phyloP scores from a whole-genome alignment of 2,888 invertebrate species.

The Dusona sp. region DNA sequence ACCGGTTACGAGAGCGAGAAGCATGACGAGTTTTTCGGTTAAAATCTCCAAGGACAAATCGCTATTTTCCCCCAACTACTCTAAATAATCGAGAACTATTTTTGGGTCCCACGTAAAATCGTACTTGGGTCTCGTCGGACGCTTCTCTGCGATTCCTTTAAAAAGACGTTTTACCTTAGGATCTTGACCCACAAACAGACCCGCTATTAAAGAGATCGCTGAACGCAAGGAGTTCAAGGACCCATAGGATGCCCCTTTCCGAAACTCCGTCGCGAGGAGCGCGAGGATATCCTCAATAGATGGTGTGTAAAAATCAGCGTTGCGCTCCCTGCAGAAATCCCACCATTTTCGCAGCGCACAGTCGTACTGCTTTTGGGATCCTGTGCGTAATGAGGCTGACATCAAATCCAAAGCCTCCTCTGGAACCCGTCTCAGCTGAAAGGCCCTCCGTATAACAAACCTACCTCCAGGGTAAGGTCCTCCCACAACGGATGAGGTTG shows the following conservation, averaged over 20 bases:
- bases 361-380: constrained; percentile 59
- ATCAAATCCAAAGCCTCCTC: constrained; percentile 25
- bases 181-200: constrained; percentile 57
- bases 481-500: constrained; percentile 20
- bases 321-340: constrained; percentile 45
- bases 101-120: constrained; percentile 70
- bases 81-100: constrained; percentile 66
- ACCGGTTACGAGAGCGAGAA: constrained; percentile 22
- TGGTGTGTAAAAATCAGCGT: constrained; percentile 21
- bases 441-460: constrained; percentile 48
- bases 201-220: constrained; percentile 54
- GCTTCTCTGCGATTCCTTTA: constrained; percentile 68
- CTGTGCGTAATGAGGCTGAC: constrained; percentile 40
- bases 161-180: constrained; percentile 67
- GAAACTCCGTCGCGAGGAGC: constrained; percentile 47
- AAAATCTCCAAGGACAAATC: not conserved
- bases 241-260: constrained; percentile 58
- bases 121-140: constrained; percentile 70
- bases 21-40: not conserved
- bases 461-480: constrained; percentile 45
- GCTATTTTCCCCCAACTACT: constrained; percentile 1
- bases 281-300: constrained; percentile 36
- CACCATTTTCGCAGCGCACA: constrained; percentile 59
- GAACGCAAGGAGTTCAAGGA: constrained; percentile 60
- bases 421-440: constrained; percentile 12